Conservation (phyloP, 2,888 invertebrate species). For the Ramazzottius varieornatus region DNA sequence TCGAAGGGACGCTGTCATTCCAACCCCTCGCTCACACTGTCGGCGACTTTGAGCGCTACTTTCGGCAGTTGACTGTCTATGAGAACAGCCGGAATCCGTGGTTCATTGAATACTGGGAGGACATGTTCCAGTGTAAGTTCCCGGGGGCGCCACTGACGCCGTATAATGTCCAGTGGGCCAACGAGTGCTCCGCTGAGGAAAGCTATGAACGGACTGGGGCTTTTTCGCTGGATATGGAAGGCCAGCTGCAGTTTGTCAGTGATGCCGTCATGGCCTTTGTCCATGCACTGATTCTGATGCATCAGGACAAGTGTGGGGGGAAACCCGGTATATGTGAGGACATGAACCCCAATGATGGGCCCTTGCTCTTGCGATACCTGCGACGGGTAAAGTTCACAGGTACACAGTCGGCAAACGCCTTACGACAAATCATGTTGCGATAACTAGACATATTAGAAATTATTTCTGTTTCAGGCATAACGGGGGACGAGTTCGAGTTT, state of each 20-base stretch:
- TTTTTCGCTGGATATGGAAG: conserved; percentile 30
- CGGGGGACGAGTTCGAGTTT: conserved; percentile 65
- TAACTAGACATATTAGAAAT: neutral
- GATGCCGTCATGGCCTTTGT: conserved; percentile 34
- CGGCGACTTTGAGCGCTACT: conserved; percentile 58
- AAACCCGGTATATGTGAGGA: conserved; percentile 50
- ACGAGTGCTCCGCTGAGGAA: conserved; percentile 48
- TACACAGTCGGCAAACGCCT: conserved; percentile 24
- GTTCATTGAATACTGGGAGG: conserved; percentile 41
- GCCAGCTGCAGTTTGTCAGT: conserved; percentile 79
- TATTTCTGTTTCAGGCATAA: conserved; percentile 37
- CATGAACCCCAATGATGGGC: conserved; percentile 69
- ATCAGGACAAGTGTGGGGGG: conserved; percentile 45
- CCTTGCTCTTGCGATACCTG: conserved; percentile 51
- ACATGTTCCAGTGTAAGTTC: conserved; percentile 16
- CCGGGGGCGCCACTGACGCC: neutral
- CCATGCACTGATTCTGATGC: conserved; percentile 33
- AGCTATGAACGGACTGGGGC: conserved; percentile 14
- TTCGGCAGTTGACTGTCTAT: conserved; percentile 49
- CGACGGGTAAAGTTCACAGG: conserved; percentile 63
- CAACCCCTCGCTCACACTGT: conserved; percentile 78
- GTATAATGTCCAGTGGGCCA: conserved; percentile 11
- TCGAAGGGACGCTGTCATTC: conserved; percentile 75
- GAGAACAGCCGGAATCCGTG: conserved; percentile 75
- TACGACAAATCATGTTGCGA: neutral